Evolutionary conservation across 2,797 vertebrate genomes (phyloP), one percentile per base, ranked within the genome.

Genomic region (Hyperoplus immaculatus): DNA sequence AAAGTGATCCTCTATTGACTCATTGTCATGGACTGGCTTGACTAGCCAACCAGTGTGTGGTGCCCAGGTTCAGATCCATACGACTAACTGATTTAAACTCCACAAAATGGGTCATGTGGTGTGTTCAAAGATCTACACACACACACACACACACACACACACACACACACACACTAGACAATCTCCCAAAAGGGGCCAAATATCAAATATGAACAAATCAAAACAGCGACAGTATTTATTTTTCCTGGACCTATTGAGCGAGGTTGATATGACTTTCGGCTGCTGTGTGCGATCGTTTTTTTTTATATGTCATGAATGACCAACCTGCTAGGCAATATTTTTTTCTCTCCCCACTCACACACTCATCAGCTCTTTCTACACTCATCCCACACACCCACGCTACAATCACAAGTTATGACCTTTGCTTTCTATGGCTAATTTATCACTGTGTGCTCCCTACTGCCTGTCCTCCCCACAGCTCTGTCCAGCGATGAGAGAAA

Each of bases 1-100:
- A 90, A 93, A 93, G 93, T 92, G 91, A 93, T 93, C 94, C 90
- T 89, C 93, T 93, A 93, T 94, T 93, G 95, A 95, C 94, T 94
- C 94, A 95, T 95, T 95, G 94, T 95, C 93, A 89, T 90, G 87
- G 92, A 90, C 80, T 72, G 85, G 93, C 92, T 93, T 94, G 93
- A 80, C 90, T 91, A 85, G 88, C 67, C 93, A 94, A 94, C 89
- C 92, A 92, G 82, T 69, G 68, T 82, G 65, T 78, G 83, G 65
- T 78, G 83, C 81, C 69, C 72, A 76, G 83, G 92, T 93, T 90
- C 83, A 92, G 90, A 93, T 92, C 90, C 84, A 85, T 88, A 85
- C 77, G 29, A 82, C 82, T 88, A 87, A 92, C 91, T 72, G 85
- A 93, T 92, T 89, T 88, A 81, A 91, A 91, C 86, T 84, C 84